phyloP scores from a whole-genome alignment of 2,888 invertebrate species.

The Tipula vernalis region DNA sequence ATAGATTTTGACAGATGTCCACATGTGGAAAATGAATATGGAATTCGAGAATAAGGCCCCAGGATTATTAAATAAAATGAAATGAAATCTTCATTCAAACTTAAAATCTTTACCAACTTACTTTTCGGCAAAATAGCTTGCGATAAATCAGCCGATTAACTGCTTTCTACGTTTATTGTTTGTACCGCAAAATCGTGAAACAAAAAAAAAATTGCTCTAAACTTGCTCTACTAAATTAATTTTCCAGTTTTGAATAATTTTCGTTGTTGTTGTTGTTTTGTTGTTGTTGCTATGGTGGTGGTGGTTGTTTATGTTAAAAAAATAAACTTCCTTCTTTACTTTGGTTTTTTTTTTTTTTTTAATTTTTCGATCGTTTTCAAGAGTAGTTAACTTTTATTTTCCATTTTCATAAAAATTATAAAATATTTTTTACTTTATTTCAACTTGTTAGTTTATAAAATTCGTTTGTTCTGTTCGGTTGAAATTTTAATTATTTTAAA shows the following conservation, averaged over 20 bases:
- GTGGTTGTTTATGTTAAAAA: neutral
- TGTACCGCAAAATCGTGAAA: neutral
- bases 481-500: neutral
- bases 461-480: neutral
- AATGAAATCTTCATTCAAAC: too few relatives aligned
- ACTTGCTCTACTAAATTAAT: neutral
- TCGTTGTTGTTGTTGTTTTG: neutral
- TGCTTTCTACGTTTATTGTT: neutral
- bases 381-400: neutral
- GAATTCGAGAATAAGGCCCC: too few relatives aligned
- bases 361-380: neutral
- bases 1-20: too few relatives aligned
- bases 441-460: neutral
- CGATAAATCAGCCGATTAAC: neutral
- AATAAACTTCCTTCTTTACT: neutral
- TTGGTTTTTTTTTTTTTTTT: neutral
- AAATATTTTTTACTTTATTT: neutral
- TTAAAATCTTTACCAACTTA: too few relatives aligned
- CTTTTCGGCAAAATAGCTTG: neutral
- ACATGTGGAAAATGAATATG: too few relatives aligned
- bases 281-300: neutral
- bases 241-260: neutral
- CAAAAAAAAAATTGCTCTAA: neutral
- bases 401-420: neutral
- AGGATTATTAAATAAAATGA: too few relatives aligned